Evolutionary conservation across 2,888 invertebrate genomes (phyloP), one percentile per base, ranked within the genome.

Genomic region (Melanotus villosus): DNA sequence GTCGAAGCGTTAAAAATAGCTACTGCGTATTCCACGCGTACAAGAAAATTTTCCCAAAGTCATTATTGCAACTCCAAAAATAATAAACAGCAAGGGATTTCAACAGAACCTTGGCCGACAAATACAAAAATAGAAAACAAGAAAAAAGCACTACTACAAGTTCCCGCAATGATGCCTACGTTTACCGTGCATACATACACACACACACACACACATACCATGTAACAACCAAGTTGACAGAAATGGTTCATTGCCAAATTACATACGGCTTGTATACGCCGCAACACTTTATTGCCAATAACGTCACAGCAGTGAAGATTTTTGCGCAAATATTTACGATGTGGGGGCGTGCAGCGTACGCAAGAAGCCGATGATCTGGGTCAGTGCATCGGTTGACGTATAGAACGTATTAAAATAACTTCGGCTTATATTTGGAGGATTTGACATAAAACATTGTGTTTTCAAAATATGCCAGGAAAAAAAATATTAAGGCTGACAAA

Each of bases 211-310:
- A 41, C 7, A 41, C 14, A 41, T 41, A 41, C 41, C 41, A 16
- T 41, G 41, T 41, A 52, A n/a, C n/a, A n/a, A 52, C 30, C 30
- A 52, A 32, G 52, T 56, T 56, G 68, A 70, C 65, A 71, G 67
- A 68, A 65, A 71, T 72, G 70, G 73, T 73, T 72, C 72, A 73
- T 72, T 72, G 73, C 72, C 73, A 73, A 73, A 73, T 73, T 73
- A 73, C 70, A 68, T 73, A 66, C 70, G 65, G 68, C 57, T 73
- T 70, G 66, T 70, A 65, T 54, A 68, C 62, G 63, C 32, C 23
- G 26, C 32, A 58, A 63, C 62, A 59, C 63, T 70, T 72, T 73
- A 72, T 73, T 68, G 70, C 70, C 70, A 68, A 72, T 70, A 73
- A 72, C 73, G 68, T 72, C 73, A 73, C 54, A 30, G 57, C 52